A percentile compares a stretch with the other conserved stretches of the same genome.
Evolutionary conservation across 2,797 vertebrate genomes (phyloP).

Genomic region (Sardinella longiceps): DNA sequence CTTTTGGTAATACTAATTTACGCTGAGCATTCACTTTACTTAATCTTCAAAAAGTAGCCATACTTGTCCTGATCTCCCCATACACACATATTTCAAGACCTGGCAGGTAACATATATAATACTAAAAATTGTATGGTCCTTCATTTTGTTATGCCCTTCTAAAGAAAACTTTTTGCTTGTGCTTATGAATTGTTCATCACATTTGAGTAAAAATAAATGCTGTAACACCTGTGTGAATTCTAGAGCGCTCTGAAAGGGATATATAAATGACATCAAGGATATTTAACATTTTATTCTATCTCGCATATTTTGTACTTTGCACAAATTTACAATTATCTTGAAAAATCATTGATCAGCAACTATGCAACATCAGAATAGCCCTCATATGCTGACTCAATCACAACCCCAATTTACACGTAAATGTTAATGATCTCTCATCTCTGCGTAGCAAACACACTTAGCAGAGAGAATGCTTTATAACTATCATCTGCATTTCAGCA

Average conservation of each 20-base stretch:
- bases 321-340: no score
- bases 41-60: background rate
- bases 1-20: conserved; percentile 8
- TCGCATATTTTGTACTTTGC: no score
- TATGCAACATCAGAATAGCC: background rate
- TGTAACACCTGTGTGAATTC: background rate
- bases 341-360: no score
- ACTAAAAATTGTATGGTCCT: no score
- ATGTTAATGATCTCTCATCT: no score
- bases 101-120: no score
- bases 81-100: no score
- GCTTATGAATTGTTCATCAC: background rate
- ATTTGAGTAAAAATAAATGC: background rate
- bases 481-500: no score
- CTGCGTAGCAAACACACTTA: no score
- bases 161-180: background rate
- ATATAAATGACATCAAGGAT: background rate
- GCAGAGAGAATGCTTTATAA: no score
- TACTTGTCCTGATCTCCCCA: background rate
- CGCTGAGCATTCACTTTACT: background rate
- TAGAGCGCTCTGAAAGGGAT: background rate
- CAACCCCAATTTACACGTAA: no score
- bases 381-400: no score
- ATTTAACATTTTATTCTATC: background rate
- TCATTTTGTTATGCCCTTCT: background rate